These are phyloP conservation scores for Oryzias melastigma DNA, from an alignment of 2,113 vertebrate genomes.

Conservation along the genomic window DNA sequence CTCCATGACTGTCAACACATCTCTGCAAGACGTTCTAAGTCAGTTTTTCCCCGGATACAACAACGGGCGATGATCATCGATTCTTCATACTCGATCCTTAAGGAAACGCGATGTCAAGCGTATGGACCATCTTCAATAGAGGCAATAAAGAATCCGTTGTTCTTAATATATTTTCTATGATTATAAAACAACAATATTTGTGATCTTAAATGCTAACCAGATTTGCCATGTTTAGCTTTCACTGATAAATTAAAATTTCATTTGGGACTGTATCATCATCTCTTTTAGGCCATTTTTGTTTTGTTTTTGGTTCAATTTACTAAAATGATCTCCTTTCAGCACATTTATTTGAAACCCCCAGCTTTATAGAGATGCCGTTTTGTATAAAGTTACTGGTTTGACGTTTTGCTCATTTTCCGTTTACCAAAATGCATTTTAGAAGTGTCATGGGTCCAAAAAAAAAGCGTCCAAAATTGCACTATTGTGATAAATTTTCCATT, in stretches of 20 bases:
- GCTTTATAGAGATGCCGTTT: too few relatives aligned
- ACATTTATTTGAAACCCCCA: too few relatives aligned
- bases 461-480: slow-evolving; percentile 19
- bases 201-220: slow-evolving; percentile 45
- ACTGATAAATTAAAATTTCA: slow-evolving; percentile 39
- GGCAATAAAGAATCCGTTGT: slow-evolving; percentile 67
- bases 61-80: slow-evolving; percentile 86
- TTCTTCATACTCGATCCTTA: slow-evolving; percentile 10
- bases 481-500: neutral
- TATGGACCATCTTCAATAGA: slow-evolving; percentile 65
- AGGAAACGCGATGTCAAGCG: slow-evolving; percentile 60
- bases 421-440: too few relatives aligned
- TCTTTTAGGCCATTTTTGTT: slow-evolving; percentile 30
- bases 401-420: too few relatives aligned
- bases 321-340: neutral
- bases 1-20: slow-evolving; percentile 85
- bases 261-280: slow-evolving; percentile 32
- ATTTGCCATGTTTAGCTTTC: slow-evolving; percentile 41
- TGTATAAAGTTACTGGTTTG: too few relatives aligned
- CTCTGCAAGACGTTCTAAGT: slow-evolving; percentile 86
- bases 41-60: slow-evolving; percentile 97
- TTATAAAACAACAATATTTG: slow-evolving; percentile 62
- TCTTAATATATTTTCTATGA: slow-evolving; percentile 78
- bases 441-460: slow-evolving; percentile 4
- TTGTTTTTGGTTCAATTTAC: slow-evolving; percentile 2